Base-by-base conservation (phyloP, 2,113 vertebrate species). In the Epinephelus fuscoguttatus region DNA sequence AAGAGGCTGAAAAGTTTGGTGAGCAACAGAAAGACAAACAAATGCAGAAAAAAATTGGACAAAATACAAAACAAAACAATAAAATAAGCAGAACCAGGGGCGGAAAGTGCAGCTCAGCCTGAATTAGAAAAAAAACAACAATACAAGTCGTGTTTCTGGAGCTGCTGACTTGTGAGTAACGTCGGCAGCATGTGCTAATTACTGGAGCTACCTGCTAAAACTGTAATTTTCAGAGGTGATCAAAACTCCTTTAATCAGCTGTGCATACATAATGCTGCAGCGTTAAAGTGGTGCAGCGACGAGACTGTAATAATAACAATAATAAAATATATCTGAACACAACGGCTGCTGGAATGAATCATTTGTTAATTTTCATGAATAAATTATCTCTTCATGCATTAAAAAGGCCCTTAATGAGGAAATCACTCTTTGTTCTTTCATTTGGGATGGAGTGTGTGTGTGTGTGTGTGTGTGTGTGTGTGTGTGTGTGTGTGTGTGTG, bases 351-450 rank as follows among this genome's bases (percentile, higher is more conserved):
- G n/a, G 70, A 91, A 89, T 89, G 78, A 94, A 89, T 90, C 73
- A 94, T 91, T 93, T 92, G 82, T 92, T 94, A 86, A 93, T 93
- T 94, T 92, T 87, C 89, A 94, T 93, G 94, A 94, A 95, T 95
- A 94, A 92, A 93, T 94, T 86, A 94, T 92, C 89, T 92, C 84
- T 85, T 92, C 91, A 93, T 92, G 89, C 91, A 94, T 94, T 94
- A 92, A 94, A 93, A 95, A 90, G 69, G 64, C 57, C 85, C 67
- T 59, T 94, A 94, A 95, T 95, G 93, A 95, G 92, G 84, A 91
- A 91, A 92, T 94, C 91, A 90, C 82, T 91, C 90, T 94, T 88
- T 91, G 88, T 89, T 88, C 89, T 76, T 77, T 77, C 64, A 81
- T 82, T 76, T 84, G 59, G 40, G 71, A 33, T 63, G 30, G 33